These are phyloP conservation scores for Eulacestoma nigropectus DNA, from an alignment of 2,113 vertebrate species.

Conservation along the genomic window DNA sequence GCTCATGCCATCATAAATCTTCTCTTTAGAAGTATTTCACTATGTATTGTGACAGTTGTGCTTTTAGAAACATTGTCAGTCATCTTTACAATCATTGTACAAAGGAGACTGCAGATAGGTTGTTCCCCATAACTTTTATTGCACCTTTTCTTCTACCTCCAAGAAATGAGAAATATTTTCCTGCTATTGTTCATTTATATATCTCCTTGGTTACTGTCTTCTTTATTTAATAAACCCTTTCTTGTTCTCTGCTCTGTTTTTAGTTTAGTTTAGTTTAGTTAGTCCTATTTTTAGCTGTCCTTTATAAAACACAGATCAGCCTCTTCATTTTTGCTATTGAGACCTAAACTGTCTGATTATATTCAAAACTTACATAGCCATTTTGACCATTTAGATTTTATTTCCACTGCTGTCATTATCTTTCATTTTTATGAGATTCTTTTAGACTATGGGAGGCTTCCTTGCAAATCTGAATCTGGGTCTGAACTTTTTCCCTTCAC, in stretches of 20 bases:
- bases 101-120: neutral
- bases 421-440: neutral
- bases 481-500: neutral
- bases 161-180: neutral
- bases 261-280: neutral
- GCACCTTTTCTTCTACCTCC: neutral
- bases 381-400: neutral
- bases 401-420: neutral
- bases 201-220: neutral
- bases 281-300: neutral
- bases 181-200: neutral
- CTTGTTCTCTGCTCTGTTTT: neutral
- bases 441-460: neutral
- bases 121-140: neutral
- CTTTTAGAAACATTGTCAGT: neutral
- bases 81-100: neutral
- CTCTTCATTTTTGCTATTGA: neutral
- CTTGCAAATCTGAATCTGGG: neutral
- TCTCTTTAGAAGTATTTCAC: neutral
- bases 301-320: neutral
- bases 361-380: neutral
- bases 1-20: neutral
- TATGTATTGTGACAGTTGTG: neutral
- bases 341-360: neutral
- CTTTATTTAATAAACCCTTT: neutral